Percentiles rank a stretch among this genome's conserved stretches.
Conservation (phyloP, 2,113 vertebrate genomes). For the Dolichallabes microphthalmus region DNA sequence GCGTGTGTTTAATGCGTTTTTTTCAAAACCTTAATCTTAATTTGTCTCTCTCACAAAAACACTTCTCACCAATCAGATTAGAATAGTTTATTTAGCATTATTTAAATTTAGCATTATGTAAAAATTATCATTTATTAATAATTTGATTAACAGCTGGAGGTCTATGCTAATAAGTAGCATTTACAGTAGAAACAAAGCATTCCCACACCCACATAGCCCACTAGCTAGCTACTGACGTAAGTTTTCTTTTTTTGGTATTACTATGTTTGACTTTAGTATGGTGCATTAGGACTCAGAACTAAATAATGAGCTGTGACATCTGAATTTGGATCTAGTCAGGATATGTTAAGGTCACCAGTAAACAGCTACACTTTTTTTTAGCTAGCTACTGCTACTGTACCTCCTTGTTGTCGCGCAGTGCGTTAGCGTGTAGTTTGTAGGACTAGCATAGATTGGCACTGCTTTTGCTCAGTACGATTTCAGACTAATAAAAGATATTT, state of each 20-base stretch:
- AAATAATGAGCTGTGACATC: not conserved
- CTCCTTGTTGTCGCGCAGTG: not conserved
- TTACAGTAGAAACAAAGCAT: not conserved
- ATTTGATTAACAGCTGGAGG: not conserved
- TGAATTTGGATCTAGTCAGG: not conserved
- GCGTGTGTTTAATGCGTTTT: not conserved
- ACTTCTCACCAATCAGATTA: not conserved
- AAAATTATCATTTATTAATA: too few species aligned
- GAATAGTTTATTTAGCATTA: not conserved
- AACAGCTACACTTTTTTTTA: not conserved
- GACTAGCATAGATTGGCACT: not conserved
- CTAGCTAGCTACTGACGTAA: not conserved
- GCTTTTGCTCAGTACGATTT: not conserved
- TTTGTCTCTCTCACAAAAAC: slow-evolving; percentile 16
- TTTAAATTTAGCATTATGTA: too few species aligned
- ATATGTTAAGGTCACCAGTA: not conserved
- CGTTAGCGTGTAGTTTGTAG: not conserved
- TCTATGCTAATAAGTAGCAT: not conserved
- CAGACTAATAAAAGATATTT: not conserved
- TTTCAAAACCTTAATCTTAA: slow-evolving; percentile 46
- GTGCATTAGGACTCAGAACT: not conserved
- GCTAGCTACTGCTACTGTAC: not conserved
- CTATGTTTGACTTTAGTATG: not conserved
- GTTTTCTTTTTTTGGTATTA: not conserved
- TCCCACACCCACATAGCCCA: not conserved